phyloP scores from a whole-genome alignment of 2,797 vertebrate genomes.

The Anguilla marmorata region DNA sequence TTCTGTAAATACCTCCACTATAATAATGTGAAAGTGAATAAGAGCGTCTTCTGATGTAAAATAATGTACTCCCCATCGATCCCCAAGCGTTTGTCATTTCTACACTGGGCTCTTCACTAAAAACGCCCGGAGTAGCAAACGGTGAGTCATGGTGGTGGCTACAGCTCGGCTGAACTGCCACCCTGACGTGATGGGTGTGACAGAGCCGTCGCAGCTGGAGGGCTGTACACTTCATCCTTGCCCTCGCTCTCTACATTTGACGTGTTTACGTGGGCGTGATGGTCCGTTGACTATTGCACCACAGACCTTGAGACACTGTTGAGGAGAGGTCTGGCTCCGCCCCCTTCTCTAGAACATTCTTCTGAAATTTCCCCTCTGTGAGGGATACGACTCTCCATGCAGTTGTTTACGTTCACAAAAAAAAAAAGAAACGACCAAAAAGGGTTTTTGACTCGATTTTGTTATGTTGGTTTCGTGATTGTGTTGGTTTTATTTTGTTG shows the following conservation, averaged over 20 bases:
- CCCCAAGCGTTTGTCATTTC: not conserved
- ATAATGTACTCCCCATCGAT: slow-evolving; percentile 22
- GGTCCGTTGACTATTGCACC: slow-evolving; percentile 56
- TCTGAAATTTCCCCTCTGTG: slow-evolving; percentile 67
- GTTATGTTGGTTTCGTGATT: not conserved
- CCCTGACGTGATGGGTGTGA: not conserved
- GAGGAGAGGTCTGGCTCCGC: slow-evolving; percentile 41
- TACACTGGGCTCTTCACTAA: slow-evolving; percentile 26
- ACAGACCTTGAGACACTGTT: slow-evolving; percentile 48
- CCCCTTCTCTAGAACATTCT: slow-evolving; percentile 47
- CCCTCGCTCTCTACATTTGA: slow-evolving; percentile 27
- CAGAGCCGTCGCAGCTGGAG: slow-evolving; percentile 19
- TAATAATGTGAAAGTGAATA: not conserved
- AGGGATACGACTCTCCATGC: slow-evolving; percentile 57
- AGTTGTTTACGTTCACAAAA: slow-evolving; percentile 27
- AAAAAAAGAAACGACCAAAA: slow-evolving; percentile 15
- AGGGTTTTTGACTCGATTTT: not conserved
- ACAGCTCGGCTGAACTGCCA: no score
- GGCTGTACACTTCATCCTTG: not conserved
- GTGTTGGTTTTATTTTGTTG: not conserved
- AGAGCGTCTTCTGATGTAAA: not conserved
- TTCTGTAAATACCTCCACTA: not conserved
- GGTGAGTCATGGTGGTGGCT: slow-evolving; percentile 22
- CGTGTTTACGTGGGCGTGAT: slow-evolving; percentile 49
- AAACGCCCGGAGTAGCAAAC: not conserved